A percentile compares a stretch with the other conserved stretches of the same genome.
phyloP scores from a whole-genome alignment of 2,797 vertebrate species.

The Adelosebastes latens region DNA sequence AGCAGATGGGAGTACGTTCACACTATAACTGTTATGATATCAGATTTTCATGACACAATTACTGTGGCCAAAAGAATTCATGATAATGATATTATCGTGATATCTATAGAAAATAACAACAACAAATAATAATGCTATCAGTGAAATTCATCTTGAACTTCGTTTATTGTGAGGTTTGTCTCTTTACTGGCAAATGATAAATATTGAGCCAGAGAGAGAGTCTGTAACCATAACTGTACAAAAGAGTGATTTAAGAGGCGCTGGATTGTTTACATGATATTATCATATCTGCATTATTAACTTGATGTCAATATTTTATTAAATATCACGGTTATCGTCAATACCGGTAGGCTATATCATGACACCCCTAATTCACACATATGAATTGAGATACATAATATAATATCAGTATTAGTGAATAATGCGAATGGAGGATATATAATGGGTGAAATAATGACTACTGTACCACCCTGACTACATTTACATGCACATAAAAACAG shows the following conservation, averaged over 20 bases:
- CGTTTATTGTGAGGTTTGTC: background rate
- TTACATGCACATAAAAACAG: background rate
- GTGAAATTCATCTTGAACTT: background rate
- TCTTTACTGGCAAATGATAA: background rate
- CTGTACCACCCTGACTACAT: background rate
- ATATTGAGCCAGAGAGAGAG: background rate
- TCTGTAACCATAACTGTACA: background rate
- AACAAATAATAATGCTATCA: background rate
- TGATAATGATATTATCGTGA: background rate
- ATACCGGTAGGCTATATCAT: background rate
- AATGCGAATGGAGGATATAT: background rate
- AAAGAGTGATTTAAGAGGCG: background rate
- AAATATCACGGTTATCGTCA: background rate
- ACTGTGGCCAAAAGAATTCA: background rate
- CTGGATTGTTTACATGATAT: background rate
- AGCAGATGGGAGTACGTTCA: constrained; percentile 18
- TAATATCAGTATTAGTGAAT: background rate
- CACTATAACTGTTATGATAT: background rate
- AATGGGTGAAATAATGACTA: background rate
- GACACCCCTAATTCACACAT: background rate
- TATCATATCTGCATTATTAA: background rate
- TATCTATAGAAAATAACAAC: background rate
- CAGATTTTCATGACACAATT: background rate
- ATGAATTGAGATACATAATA: background rate
- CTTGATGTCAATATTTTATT: background rate